Conservation (phyloP, 2,113 vertebrate species). For the Ceyx cyanopectus region DNA sequence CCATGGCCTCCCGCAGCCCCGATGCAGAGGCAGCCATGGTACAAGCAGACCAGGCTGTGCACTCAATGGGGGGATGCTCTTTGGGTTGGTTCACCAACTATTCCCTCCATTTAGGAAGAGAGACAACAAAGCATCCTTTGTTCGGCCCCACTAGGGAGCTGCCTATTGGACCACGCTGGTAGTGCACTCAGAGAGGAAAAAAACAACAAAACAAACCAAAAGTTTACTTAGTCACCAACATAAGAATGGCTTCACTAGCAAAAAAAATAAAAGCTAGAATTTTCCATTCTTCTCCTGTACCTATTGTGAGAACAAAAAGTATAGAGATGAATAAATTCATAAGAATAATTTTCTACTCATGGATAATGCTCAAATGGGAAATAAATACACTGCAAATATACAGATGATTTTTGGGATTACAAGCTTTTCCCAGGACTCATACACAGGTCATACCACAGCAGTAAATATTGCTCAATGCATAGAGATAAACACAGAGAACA, state of each 20-base stretch:
- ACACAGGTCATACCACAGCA: neutral
- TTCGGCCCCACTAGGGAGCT: neutral
- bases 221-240: neutral
- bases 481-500: neutral
- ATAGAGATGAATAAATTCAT: neutral
- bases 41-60: neutral
- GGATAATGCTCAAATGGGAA: neutral
- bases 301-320: neutral
- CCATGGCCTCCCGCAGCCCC: fast-evolving
- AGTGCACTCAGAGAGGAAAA: neutral
- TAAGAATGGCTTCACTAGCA: neutral
- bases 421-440: neutral
- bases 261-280: neutral
- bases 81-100: neutral
- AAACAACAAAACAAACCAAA: neutral
- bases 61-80: fast-evolving
- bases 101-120: fast-evolving
- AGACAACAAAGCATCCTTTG: neutral
- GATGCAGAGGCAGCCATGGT: fast-evolving
- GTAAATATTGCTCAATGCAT: neutral
- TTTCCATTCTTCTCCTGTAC: neutral
- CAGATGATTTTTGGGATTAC: neutral
- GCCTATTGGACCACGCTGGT: neutral
- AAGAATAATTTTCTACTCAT: neutral
- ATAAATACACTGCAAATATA: neutral